These are phyloP conservation scores for Sicus ferrugineus DNA, from an alignment of 2,888 invertebrate genomes.

Conservation along the genomic window DNA sequence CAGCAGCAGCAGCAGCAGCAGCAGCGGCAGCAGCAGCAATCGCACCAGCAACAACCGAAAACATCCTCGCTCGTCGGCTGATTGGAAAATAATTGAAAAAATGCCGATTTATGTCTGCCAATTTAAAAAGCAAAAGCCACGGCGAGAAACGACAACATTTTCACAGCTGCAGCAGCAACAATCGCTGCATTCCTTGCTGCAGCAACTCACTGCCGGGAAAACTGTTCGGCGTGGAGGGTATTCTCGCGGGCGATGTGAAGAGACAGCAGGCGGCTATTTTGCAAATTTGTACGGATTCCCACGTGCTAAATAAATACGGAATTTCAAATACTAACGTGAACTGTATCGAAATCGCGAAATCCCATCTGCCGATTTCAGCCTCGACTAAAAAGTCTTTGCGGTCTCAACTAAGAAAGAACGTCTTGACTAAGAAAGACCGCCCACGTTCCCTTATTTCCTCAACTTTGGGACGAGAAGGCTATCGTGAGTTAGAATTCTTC, in stretches of 20 bases:
- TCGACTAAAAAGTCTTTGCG: no score
- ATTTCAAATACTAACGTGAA: no score
- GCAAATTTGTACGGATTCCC: not conserved
- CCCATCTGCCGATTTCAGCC: no score
- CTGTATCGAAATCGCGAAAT: no score
- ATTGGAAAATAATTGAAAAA: not conserved
- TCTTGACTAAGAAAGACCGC: no score
- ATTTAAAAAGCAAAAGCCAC: not conserved
- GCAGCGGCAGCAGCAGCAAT: not conserved
- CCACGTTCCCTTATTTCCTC: no score
- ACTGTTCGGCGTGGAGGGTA: not conserved
- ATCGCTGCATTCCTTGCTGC: not conserved
- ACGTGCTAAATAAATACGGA: not conserved
- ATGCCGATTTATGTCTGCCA: not conserved
- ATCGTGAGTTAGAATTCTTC: no score
- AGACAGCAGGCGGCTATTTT: no score
- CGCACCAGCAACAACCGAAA: not conserved
- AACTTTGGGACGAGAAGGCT: no score
- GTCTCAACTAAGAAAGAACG: no score
- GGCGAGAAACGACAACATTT: not conserved
- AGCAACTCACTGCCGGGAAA: not conserved
- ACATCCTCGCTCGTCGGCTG: not conserved
- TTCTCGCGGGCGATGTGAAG: not conserved
- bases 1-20: not conserved
- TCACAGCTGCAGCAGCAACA: not conserved